These are phyloP conservation scores for Harpalus rufipes DNA, from an alignment of 2,888 invertebrate species.

Conservation along the genomic window DNA sequence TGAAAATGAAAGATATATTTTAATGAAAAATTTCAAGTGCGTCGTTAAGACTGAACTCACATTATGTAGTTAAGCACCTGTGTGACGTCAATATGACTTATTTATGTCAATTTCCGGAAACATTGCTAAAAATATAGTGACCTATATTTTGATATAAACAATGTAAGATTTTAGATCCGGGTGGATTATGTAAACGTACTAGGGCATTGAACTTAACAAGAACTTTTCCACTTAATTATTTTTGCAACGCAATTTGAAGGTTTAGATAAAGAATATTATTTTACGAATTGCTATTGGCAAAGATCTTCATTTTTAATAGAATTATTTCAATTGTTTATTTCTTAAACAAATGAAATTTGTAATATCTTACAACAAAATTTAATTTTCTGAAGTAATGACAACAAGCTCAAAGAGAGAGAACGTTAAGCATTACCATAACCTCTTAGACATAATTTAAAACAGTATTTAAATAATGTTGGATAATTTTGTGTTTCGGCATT, in stretches of 20 bases:
- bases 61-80: conserved; percentile 9
- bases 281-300: conserved; percentile 38
- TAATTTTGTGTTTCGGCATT: too few species aligned
- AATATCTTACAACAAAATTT: too few species aligned
- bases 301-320: conserved; percentile 21
- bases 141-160: conserved; percentile 65
- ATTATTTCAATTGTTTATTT: neutral
- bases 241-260: conserved; percentile 49
- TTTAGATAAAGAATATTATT: conserved; percentile 41
- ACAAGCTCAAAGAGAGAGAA: too few species aligned
- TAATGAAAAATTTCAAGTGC: conserved; percentile 52
- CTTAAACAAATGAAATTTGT: too few species aligned
- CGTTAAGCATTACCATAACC: too few species aligned
- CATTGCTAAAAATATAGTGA: conserved; percentile 62
- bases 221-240: conserved; percentile 48
- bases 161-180: conserved; percentile 62
- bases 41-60: neutral
- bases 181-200: conserved; percentile 31
- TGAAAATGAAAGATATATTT: conserved; percentile 20
- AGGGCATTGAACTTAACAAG: conserved; percentile 29
- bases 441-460: too few species aligned
- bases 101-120: conserved; percentile 66
- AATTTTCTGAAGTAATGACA: too few species aligned
- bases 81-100: conserved; percentile 64
- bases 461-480: too few species aligned